These are phyloP conservation scores for Coregonus clupeaformis DNA, from an alignment of 2,113 vertebrate species.

Conservation along the genomic window DNA sequence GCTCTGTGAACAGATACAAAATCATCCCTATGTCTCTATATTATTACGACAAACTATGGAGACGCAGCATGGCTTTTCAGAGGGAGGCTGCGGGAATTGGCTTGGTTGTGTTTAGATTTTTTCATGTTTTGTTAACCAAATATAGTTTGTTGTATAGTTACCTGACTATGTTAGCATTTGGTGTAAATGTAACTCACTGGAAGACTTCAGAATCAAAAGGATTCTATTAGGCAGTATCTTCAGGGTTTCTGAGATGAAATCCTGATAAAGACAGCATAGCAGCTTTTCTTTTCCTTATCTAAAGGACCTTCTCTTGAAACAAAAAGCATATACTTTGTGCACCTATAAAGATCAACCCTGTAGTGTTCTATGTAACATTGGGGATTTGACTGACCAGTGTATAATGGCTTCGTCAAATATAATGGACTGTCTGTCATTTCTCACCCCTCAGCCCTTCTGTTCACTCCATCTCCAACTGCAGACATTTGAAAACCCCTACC, in stretches of 20 bases:
- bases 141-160: no score
- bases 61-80: no score
- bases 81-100: not conserved
- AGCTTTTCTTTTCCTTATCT: no score
- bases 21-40: conserved; percentile 50
- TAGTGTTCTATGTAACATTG: not conserved
- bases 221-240: no score
- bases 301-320: no score
- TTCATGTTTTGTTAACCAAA: not conserved
- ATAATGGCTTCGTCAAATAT: conserved; percentile 39
- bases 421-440: conserved; percentile 35
- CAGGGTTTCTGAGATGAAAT: no score
- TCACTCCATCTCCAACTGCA: conserved; percentile 93
- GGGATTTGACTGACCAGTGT: not conserved
- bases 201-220: no score
- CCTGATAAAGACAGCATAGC: no score
- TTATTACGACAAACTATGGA: conserved; percentile 53
- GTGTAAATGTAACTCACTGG: no score
- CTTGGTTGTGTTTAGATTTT: not conserved
- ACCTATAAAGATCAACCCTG: no score
- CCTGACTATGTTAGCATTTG: no score
- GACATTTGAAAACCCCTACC: conserved; percentile 91
- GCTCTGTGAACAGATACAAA: conserved; percentile 57
- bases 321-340: no score
- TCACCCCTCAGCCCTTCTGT: conserved; percentile 86